A percentile compares a stretch with the other conserved stretches of the same genome.
These are phyloP conservation scores for Hydrochoerus hydrochaeris DNA, from an alignment of 2,113 vertebrate species.

Conservation along the genomic window DNA sequence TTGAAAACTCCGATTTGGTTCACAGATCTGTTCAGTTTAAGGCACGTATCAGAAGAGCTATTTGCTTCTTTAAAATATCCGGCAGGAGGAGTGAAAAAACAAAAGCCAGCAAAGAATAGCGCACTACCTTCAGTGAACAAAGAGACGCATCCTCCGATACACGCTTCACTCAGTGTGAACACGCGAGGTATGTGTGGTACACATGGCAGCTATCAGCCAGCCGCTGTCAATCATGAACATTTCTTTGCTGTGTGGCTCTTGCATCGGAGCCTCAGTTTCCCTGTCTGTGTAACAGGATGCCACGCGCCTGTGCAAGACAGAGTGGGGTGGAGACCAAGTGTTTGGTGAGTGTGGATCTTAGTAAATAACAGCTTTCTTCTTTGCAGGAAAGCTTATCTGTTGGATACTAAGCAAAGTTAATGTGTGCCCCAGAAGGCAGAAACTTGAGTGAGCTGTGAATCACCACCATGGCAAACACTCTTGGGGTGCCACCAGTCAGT, in stretches of 20 bases:
- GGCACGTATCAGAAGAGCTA: neutral
- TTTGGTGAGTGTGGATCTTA: neutral
- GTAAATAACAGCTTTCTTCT: neutral
- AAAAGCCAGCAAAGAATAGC: neutral
- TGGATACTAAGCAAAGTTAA: neutral
- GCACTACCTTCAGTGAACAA: too few relatives aligned
- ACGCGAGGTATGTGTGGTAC: neutral
- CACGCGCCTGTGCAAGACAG: neutral
- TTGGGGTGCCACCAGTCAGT: too few relatives aligned
- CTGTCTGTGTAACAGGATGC: neutral
- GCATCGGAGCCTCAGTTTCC: neutral
- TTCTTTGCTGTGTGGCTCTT: neutral
- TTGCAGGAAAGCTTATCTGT: neutral
- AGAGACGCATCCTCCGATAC: neutral
- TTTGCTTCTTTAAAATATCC: neutral
- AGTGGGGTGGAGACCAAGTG: neutral
- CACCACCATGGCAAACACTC: rapidly evolving
- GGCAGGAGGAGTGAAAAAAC: neutral
- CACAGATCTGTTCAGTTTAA: neutral
- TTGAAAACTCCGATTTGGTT: neutral
- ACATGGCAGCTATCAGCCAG: neutral
- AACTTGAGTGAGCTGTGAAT: neutral
- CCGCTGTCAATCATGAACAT: rapidly evolving
- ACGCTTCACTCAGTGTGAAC: rapidly evolving
- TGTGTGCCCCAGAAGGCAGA: neutral